These are phyloP conservation scores for Loxodonta africana DNA, from an alignment of 2,113 vertebrate species.

Conservation along the genomic window DNA sequence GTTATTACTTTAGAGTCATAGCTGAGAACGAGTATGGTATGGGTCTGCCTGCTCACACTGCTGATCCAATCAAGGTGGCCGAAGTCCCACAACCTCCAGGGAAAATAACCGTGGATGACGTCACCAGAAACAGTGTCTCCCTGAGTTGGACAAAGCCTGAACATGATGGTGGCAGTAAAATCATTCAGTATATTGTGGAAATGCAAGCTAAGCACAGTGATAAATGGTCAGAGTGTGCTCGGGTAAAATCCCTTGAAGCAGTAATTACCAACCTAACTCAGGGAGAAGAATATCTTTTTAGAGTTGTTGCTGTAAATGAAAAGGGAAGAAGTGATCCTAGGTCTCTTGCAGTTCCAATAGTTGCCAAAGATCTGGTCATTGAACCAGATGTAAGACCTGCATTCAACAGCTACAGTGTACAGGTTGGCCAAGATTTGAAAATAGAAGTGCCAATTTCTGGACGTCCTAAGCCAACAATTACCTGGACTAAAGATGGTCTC, in stretches of 20 bases:
- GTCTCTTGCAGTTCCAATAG: conserved; percentile 95
- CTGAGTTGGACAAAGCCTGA: conserved; percentile 97
- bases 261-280: conserved; percentile 94
- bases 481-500: conserved; percentile 96
- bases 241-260: conserved; percentile 96
- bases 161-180: conserved; percentile 98
- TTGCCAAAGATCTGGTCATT: conserved; percentile 97
- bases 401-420: conserved; percentile 96
- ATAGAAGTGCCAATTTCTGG: conserved; percentile 96
- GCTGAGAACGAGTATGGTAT: conserved; percentile 97
- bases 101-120: conserved; percentile 96
- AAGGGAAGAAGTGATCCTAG: conserved; percentile 98
- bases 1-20: conserved; percentile 97
- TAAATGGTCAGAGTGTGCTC: conserved; percentile 96
- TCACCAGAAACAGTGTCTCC: conserved; percentile 96
- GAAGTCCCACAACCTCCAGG: conserved; percentile 98
- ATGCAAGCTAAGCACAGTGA: conserved; percentile 96
- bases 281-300: conserved; percentile 97
- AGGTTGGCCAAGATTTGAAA: conserved; percentile 95
- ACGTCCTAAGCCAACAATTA: conserved; percentile 95
- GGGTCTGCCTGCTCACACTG: conserved; percentile 94
- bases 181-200: conserved; percentile 97
- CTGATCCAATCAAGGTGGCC: conserved; percentile 96
- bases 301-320: conserved; percentile 97
- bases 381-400: conserved; percentile 96